These are phyloP conservation scores for Chlorodrepanis virens DNA, from an alignment of 2,113 vertebrate species.

Conservation along the genomic window DNA sequence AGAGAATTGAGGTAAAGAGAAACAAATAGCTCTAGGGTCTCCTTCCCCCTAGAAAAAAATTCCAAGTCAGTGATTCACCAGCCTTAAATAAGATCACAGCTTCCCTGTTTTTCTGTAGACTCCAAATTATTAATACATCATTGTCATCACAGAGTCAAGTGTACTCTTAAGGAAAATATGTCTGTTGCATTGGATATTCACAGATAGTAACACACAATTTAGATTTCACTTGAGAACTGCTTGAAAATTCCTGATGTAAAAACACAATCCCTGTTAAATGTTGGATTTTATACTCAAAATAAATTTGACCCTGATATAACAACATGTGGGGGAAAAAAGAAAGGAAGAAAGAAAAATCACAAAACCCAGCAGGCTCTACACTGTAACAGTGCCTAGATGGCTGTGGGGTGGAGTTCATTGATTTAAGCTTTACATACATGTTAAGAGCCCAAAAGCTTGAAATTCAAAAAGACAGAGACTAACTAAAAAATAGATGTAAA, in stretches of 20 bases:
- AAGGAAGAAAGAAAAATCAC: neutral
- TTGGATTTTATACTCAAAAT: neutral
- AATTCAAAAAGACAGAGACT: neutral
- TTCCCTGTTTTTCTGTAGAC: neutral
- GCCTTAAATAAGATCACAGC: neutral
- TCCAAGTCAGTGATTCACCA: neutral
- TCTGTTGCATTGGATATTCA: neutral
- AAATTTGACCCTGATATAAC: neutral
- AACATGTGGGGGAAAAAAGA: neutral
- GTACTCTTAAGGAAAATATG: neutral
- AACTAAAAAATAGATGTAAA: neutral
- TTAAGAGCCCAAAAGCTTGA: neutral
- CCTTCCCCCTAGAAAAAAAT: neutral
- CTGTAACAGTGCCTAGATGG: neutral
- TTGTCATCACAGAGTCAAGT: neutral
- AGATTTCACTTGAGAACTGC: neutral
- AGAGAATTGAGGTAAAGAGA: neutral
- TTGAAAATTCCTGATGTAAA: neutral
- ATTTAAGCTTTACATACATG: neutral
- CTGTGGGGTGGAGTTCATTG: neutral
- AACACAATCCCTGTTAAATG: neutral
- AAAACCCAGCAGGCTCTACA: neutral
- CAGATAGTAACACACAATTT: neutral
- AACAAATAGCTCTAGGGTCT: neutral
- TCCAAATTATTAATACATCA: neutral